Base-by-base conservation (phyloP, 2,797 vertebrate species). In the Anisognathus igniventris region DNA sequence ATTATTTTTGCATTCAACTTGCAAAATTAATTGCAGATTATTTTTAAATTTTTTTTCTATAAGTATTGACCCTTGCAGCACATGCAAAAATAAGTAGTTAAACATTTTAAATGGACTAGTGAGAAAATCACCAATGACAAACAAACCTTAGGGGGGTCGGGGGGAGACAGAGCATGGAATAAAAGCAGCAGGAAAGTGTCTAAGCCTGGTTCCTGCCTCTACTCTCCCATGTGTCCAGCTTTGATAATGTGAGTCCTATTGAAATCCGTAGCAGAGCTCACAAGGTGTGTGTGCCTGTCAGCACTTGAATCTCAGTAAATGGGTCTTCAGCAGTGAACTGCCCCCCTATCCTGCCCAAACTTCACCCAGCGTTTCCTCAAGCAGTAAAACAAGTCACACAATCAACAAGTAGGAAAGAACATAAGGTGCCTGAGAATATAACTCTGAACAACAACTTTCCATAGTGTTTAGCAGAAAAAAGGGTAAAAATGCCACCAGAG, bases 111-210 rank as follows among this genome's bases (percentile, higher is more conserved):
- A 77, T 2, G 12, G 23, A 31, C 53, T 85, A 48, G 27, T 73
- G 54, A 88, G 92, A 92, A 73, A 94, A 47, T 20, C 30, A 54
- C 10, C 25, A 45, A 45, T 23, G 45, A 31, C 48, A 74, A 82
- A 81, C 18, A 79, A 67, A 85, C 23, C 40, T 25, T 60, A 92
- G 62, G 54, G 40, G 51, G n/a, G 9, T 21, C 19, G 6, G 0
- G 28, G 58, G 42, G 58, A 81, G 75, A 57, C 48, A 42, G 71
- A 1, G 10, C 62, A 62, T 2, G 28, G 76, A 91, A 80, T 51
- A 56, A 95, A 86, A 91, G 47, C 87, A 95, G 94, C 91, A 88
- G 92, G 92, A 92, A 92, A 73, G 64, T 18, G 40, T 94, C 91
- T 85, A 80, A 54, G 64, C 51, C 86, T 39, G 68, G 54, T 62